These are phyloP conservation scores for Stegastes partitus DNA, from an alignment of 2,113 vertebrate genomes.

Conservation along the genomic window DNA sequence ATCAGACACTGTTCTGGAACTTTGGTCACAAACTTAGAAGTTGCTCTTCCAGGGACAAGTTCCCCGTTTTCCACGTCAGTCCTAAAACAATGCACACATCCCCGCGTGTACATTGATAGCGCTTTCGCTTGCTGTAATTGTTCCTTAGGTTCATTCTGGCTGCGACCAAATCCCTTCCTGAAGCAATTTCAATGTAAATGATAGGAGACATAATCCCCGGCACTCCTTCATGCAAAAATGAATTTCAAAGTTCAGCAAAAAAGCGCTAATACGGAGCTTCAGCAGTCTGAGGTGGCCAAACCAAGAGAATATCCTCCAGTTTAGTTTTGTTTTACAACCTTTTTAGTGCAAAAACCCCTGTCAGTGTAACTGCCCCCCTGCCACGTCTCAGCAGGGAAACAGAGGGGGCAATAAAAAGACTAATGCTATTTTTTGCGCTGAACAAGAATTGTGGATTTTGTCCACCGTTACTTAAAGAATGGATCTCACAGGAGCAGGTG, in stretches of 20 bases:
- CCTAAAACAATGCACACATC: background rate
- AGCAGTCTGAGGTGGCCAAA: constrained; percentile 8
- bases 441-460: background rate
- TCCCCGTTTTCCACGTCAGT: background rate
- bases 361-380: background rate
- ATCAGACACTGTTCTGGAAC: too few relatives aligned
- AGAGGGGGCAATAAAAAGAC: background rate
- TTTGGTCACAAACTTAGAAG: background rate
- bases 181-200: constrained; percentile 21
- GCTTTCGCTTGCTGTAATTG: background rate
- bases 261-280: constrained; percentile 4
- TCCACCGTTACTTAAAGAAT: background rate
- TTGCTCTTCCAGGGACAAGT: background rate
- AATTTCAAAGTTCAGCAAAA: background rate
- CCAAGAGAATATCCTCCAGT: constrained; percentile 5
- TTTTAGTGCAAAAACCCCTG: background rate
- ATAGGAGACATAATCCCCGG: constrained; percentile 6
- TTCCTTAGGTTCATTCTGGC: background rate
- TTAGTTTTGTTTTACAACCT: background rate
- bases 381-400: constrained; percentile 3
- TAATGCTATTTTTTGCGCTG: background rate
- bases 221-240: background rate
- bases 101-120: background rate
- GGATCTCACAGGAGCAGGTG: rapidly evolving
- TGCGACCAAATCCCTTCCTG: constrained; percentile 10